Base-by-base conservation (phyloP, 2,113 vertebrate species). In the Puma concolor region DNA sequence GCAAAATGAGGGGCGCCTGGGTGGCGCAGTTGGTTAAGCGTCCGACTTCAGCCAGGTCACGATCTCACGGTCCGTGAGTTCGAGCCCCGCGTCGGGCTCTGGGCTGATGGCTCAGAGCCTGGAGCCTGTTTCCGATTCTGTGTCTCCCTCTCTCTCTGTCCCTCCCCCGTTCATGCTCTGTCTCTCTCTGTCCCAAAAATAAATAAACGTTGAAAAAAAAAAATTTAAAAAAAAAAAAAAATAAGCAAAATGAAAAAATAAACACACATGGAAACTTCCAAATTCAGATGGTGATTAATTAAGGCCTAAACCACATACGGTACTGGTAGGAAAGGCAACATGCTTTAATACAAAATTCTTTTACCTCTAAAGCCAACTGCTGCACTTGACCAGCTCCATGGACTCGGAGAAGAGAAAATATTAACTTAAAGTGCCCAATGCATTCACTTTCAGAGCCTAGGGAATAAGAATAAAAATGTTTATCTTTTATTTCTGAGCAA, bases 301-400 rank as follows among this genome's bases (percentile, higher is more conserved):
- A 88, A 71, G 41, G 81, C 23, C 96, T 72, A 93, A 77, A 66
- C 3, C 77, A 67, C 2, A 66, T 19, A 87, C 0, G 36, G 23
- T 31, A 86, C 41, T 13, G 15, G 14, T 8, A 87, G n/a, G 71
- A 88, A 54, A 90, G 11, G 48, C 4, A 83, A 41, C 13, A 72
- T 31, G 12, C 27, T 83, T 93, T 60, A 79, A 33, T 63, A 93
- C n/a, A 93, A 74, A 86, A 44, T 52, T 31, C 31, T 95, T 91
- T 98, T 99, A 99, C 99, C 99, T 99, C 99, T 95, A 99, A 98
- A 84, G 99, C 99, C 96, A 99, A 98, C 84, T 99, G 99, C 97
- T 99, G 99, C 67, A 99, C 99, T 97, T 99, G 99, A 77, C 99
- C 99, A 95, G 99, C 99, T 98, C 99, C 99, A 57, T 99, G 99